These are phyloP conservation scores for Papilio machaon DNA, from an alignment of 1,140 invertebrate genomes.

Conservation along the genomic window DNA sequence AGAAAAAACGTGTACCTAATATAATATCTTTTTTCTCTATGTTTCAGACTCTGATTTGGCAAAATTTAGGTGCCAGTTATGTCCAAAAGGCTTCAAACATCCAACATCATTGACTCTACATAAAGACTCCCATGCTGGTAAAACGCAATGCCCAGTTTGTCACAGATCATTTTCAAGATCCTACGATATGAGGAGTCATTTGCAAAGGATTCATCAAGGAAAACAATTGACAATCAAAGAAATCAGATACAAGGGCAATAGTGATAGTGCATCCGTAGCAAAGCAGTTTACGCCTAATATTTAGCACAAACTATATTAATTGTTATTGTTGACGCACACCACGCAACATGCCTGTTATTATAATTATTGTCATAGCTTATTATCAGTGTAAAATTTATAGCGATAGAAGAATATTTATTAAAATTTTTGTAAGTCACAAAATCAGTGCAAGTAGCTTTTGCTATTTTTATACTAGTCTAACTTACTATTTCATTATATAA, in stretches of 20 bases:
- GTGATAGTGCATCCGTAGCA: slow-evolving; percentile 56
- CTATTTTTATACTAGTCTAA: slow-evolving; percentile 79
- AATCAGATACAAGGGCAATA: slow-evolving; percentile 74
- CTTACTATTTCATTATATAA: slow-evolving; percentile 64
- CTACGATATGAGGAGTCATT: slow-evolving; percentile 85
- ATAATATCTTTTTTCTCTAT: slow-evolving; percentile 40
- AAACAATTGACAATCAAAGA: slow-evolving; percentile 79
- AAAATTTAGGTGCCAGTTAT: slow-evolving; percentile 85
- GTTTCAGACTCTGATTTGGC: slow-evolving; percentile 80
- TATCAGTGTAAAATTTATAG: slow-evolving; percentile 40
- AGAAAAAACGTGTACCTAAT: neutral
- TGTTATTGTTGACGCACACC: slow-evolving; percentile 56
- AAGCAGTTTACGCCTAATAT: slow-evolving; percentile 73
- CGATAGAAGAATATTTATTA: slow-evolving; percentile 49
- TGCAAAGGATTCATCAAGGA: slow-evolving; percentile 83
- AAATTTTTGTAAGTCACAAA: slow-evolving; percentile 68
- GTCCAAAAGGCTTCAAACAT: slow-evolving; percentile 89
- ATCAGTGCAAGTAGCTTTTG: slow-evolving; percentile 72
- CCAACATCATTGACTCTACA: slow-evolving; percentile 89
- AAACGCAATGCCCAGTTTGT: slow-evolving; percentile 86
- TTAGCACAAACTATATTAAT: slow-evolving; percentile 55
- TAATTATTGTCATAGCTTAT: slow-evolving; percentile 42
- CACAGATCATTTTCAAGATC: slow-evolving; percentile 84
- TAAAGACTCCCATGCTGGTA: slow-evolving; percentile 89
- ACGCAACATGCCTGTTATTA: slow-evolving; percentile 56